Base-by-base conservation (phyloP, 2,113 vertebrate species). In the zebrafish (Danio rerio) region DNA sequence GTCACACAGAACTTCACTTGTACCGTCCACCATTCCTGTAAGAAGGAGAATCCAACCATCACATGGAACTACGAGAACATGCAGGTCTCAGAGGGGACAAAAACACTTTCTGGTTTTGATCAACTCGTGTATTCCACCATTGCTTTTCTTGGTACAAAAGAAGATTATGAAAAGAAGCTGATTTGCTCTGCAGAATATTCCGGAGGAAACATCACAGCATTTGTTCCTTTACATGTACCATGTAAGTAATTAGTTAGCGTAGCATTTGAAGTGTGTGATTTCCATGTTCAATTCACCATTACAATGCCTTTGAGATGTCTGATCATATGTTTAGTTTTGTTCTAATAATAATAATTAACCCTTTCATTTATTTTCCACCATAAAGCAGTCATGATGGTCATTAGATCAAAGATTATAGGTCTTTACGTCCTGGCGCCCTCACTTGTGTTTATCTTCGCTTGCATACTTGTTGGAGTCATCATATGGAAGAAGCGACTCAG, bases 61-160 rank as follows among this genome's bases (percentile, higher is more conserved):
- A 31, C 31, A 31, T 31, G 31, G 31, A 31, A 31, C 31, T 31
- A 31, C 31, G 31, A 31, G 31, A 31, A 31, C 31, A 31, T 31
- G 31, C 31, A 31, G 31, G 3, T 3, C 31, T 31, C 31, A 31
- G 31, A 31, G 31, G 31, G 31, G 31, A 86, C 20, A 31, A 59
- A 61, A 76, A 0, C 2, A 7, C 52, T 62, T 8, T 31, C 70
- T 1, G 62, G 0, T 0, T 20, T 75, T 8, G 59, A 8, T 8
- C 87, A 63, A 52, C 56, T 0, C 6, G 69, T 18, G 1, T 31
- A 31, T 31, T 31, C 31, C 31, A 31, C 31, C 31, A 31, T 31
- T 2, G 3, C 31, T 3, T 91, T 89, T 45, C 84, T 91, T 69
- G 86, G 87, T 16, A 81, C 86, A 78, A 63, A 90, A 49, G 74